Percentiles rank a stretch among this genome's conserved stretches.
phyloP scores from a whole-genome alignment of 2,888 invertebrate genomes.

The Venusia cambrica region DNA sequence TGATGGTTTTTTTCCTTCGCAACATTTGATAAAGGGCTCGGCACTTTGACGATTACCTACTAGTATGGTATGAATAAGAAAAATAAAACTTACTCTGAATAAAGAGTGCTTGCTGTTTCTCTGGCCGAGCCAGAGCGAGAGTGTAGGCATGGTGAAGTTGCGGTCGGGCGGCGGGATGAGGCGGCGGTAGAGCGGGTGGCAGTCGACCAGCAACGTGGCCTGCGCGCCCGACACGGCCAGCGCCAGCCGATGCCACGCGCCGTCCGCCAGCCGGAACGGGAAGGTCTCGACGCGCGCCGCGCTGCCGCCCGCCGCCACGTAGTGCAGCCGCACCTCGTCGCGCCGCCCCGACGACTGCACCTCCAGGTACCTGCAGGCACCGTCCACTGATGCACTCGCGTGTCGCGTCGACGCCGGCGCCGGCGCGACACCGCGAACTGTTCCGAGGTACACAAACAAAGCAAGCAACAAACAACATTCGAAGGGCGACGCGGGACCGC shows the following conservation, averaged over 20 bases:
- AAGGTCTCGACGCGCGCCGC: conserved; percentile 90
- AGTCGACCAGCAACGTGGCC: conserved; percentile 92
- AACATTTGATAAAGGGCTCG: too few species aligned
- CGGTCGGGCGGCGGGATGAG: conserved; percentile 88
- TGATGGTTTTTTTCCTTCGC: too few species aligned
- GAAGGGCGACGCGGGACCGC: conserved; percentile 52
- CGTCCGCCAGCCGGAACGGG: conserved; percentile 92
- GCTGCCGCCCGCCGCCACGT: conserved; percentile 83
- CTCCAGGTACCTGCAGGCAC: conserved; percentile 90
- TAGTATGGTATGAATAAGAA: background rate
- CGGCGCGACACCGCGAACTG: conserved; percentile 66
- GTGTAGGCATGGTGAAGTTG: conserved; percentile 87
- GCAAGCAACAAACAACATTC: conserved; percentile 72
- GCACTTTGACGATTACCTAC: too few species aligned
- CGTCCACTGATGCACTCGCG: conserved; percentile 48
- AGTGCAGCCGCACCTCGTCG: conserved; percentile 92
- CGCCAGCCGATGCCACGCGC: conserved; percentile 93
- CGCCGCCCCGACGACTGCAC: conserved; percentile 94
- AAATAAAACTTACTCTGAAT: conserved; percentile 86
- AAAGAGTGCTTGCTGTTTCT: conserved; percentile 91
- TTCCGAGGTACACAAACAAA: conserved; percentile 82
- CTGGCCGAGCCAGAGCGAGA: conserved; percentile 93
- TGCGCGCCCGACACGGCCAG: conserved; percentile 91
- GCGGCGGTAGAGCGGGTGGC: conserved; percentile 91
- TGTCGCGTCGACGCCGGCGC: conserved; percentile 41